Evolutionary conservation across 2,888 invertebrate species (phyloP).

Genomic region (Tenodera sinensis): DNA sequence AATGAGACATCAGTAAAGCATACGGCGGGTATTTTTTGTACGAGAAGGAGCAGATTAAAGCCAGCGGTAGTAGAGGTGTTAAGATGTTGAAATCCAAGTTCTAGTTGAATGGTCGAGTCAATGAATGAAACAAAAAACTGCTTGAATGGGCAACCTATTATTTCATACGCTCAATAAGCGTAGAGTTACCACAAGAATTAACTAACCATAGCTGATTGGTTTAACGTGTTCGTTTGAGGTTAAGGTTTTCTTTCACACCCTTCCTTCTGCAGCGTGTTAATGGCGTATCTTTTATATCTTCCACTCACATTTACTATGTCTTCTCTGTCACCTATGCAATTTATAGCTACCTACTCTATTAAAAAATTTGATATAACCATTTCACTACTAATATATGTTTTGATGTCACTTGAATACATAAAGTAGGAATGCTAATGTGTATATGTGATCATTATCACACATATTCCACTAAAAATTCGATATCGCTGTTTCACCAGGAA

Average conservation of each 20-base stretch:
- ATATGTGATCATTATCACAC: too few relatives aligned
- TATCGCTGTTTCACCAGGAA: too few relatives aligned
- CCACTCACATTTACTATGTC: too few relatives aligned
- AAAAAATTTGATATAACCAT: too few relatives aligned
- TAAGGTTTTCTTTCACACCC: background rate
- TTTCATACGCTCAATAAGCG: background rate
- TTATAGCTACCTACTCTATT: too few relatives aligned
- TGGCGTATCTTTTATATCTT: too few relatives aligned
- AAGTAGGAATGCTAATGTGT: too few relatives aligned
- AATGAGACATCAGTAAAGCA: conserved; percentile 16
- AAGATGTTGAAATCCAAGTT: background rate
- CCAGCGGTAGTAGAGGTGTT: background rate
- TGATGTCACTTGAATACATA: too few relatives aligned
- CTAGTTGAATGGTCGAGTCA: background rate
- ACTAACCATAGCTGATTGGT: background rate
- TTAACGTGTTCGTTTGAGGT: background rate
- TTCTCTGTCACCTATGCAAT: too few relatives aligned
- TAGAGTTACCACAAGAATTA: background rate
- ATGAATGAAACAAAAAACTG: background rate
- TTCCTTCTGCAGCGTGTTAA: background rate
- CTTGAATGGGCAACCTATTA: background rate
- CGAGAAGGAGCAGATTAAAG: background rate
- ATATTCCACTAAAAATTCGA: too few relatives aligned
- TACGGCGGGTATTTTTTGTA: background rate
- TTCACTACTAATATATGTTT: too few relatives aligned